Percentiles rank a stretch among this genome's conserved stretches.
Evolutionary conservation across 2,113 vertebrate species (phyloP).

Genomic region (Sinocyclocheilus rhinocerous): DNA sequence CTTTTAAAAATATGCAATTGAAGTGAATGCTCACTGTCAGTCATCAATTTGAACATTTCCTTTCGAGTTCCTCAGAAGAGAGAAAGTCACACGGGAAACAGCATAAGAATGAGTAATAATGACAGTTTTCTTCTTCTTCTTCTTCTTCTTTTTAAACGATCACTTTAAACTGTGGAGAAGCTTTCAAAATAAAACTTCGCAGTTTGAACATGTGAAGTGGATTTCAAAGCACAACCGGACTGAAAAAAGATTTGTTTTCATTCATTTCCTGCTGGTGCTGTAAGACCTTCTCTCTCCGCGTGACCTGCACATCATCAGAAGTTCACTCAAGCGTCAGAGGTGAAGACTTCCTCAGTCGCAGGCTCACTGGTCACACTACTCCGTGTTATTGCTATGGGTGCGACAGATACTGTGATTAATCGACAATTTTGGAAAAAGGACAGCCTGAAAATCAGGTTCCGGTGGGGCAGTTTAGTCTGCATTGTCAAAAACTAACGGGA

Average conservation of each 20-base stretch:
- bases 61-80: background rate
- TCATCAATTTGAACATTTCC: background rate
- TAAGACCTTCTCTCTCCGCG: background rate
- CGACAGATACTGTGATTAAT: background rate
- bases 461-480: too few species aligned
- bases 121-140: background rate
- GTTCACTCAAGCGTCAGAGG: conserved; percentile 36
- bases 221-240: background rate
- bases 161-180: background rate
- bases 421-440: background rate
- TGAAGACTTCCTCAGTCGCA: conserved; percentile 24
- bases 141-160: background rate
- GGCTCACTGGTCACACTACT: background rate
- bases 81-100: background rate
- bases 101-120: background rate
- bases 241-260: background rate
- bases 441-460: background rate
- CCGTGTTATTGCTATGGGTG: background rate
- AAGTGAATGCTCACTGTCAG: background rate
- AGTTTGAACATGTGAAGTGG: background rate
- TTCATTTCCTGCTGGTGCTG: background rate
- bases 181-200: background rate
- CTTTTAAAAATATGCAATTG: background rate
- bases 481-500: background rate
- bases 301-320: background rate